Percentiles rank a stretch among this genome's conserved stretches.
Evolutionary conservation across 2,888 invertebrate genomes (phyloP).

Genomic region (Actias luna): DNA sequence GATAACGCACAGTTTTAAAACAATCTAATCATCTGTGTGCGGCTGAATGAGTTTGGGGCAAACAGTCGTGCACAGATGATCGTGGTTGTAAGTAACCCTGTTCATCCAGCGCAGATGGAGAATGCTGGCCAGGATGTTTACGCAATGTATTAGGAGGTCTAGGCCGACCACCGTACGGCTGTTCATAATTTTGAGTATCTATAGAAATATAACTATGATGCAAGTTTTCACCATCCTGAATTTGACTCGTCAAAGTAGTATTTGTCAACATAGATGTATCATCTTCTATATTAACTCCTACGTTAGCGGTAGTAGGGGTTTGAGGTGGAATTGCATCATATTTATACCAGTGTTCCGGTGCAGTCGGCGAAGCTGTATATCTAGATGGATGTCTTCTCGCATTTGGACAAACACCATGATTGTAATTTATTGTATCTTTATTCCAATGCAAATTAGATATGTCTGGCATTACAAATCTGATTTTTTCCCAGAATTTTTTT

Average conservation of each 20-base stretch:
- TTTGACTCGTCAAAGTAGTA: constrained; percentile 83
- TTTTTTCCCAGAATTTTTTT: constrained; percentile 94
- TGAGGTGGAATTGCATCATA: constrained; percentile 83
- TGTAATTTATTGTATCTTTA: constrained; percentile 78
- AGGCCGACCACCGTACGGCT: constrained; percentile 71
- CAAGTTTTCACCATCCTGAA: constrained; percentile 84
- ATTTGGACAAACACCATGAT: constrained; percentile 79
- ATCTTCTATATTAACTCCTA: constrained; percentile 79
- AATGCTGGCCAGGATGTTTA: constrained; percentile 69
- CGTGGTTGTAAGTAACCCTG: constrained; percentile 80
- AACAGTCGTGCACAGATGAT: constrained; percentile 75
- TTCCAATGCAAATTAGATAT: constrained; percentile 84
- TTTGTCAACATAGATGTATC: constrained; percentile 83
- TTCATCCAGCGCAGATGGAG: constrained; percentile 75
- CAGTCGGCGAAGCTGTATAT: constrained; percentile 88
- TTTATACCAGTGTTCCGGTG: constrained; percentile 87
- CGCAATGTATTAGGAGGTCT: constrained; percentile 73
- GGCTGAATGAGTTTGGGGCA: constrained; percentile 75
- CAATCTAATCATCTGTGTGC: constrained; percentile 74
- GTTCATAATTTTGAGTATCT: constrained; percentile 80
- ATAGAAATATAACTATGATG: constrained; percentile 87
- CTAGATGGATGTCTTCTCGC: constrained; percentile 82
- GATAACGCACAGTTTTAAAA: constrained; percentile 60
- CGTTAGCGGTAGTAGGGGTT: constrained; percentile 77
- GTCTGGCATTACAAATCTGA: constrained; percentile 92